These are phyloP conservation scores for Hirudo medicinalis DNA, from an alignment of 1,140 invertebrate genomes.

Conservation along the genomic window DNA sequence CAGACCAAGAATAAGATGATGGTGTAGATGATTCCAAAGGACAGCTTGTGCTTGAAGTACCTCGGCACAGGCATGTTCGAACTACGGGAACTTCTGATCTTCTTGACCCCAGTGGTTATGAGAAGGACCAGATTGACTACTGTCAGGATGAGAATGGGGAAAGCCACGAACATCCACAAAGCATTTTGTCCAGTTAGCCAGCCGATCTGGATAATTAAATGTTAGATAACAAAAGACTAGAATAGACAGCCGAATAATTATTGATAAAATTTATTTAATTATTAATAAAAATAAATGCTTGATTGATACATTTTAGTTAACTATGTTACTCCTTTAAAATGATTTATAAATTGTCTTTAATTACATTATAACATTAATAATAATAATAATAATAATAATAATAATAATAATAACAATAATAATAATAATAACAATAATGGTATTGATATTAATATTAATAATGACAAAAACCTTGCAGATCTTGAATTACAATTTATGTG, in stretches of 20 bases:
- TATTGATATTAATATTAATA: no score
- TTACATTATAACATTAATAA: no score
- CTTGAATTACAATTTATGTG: no score
- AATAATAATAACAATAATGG: no score
- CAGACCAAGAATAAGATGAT: background rate
- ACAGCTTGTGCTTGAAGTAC: background rate
- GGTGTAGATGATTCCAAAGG: background rate
- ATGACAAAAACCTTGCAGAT: no score
- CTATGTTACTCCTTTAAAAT: no score
- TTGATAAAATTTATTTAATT: no score
- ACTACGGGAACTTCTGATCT: background rate
- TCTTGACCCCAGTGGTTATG: background rate
- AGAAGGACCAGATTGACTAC: background rate
- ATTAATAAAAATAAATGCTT: no score
- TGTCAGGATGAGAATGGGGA: background rate
- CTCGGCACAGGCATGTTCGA: background rate
- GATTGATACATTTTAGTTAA: no score
- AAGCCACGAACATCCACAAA: constrained; percentile 3
- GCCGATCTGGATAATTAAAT: background rate
- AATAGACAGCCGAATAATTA: background rate
- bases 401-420: no score
- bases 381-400: no score
- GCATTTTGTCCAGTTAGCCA: constrained; percentile 1
- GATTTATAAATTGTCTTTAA: no score
- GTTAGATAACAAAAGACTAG: background rate